Evolutionary conservation across 2,797 vertebrate genomes (phyloP), one percentile per base, ranked within the genome.

Genomic region (Pseudochaenichthys georgianus): DNA sequence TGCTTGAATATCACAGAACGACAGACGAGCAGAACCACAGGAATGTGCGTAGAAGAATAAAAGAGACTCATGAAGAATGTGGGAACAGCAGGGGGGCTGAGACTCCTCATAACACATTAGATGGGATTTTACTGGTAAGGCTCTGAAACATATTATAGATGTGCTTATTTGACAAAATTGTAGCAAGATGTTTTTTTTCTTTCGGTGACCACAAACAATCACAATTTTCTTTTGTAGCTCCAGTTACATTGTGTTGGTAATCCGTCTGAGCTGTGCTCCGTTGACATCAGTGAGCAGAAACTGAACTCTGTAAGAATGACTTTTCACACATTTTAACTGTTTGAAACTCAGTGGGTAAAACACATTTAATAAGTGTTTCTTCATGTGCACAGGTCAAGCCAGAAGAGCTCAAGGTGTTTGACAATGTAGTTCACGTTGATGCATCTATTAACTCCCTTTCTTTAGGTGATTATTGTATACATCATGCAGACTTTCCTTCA

Each of bases 401-500:
- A 58, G 91, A 94, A 16, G 93, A 93, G 42, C 81, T 95, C 9
- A 78, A 80, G 67, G 62, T 71, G 66, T 95, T 95, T 87, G 72
- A 86, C 73, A 94, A 87, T 34, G 88, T 94, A 47, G 89, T 86
- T 66, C 88, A 84, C 78, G 84, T 95, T 1, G 90, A 94, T 31
- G 93, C 94, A 1, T 94, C 92, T 2, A 74, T 92, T 53, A 95
- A 95, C 85, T 66, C 34, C 61, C 91, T 95, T 66, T 79, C 88
- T 51, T 79, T 95, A 80, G 94, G 94, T 95, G 84, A 91, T n/a
- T 53, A 13, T 65, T 1, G 23, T 9, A 17, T 6, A 72, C n/a
- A 1, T 64, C 13, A 1, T 50, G 7, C 19, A 68, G 0, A 60
- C 54, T 67, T 19, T 42, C 21, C n/a, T 34, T 28, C 3, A 67